Evolutionary conservation across 2,888 invertebrate genomes (phyloP).

Genomic region (Andrena chrysosceles): DNA sequence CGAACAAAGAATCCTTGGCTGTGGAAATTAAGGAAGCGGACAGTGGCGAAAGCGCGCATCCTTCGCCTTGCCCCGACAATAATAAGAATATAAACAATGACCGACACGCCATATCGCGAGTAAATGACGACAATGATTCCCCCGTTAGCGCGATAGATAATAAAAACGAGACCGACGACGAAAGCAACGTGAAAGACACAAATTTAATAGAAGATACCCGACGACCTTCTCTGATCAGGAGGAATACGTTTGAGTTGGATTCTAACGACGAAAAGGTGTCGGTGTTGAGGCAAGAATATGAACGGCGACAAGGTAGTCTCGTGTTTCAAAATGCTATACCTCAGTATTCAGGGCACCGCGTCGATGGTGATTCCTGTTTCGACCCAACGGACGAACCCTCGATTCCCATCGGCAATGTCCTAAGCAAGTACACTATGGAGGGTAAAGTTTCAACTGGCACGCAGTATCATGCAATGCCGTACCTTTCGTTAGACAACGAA

Average conservation of each 20-base stretch:
- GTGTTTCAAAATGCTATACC: slow-evolving; percentile 88
- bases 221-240: slow-evolving; percentile 81
- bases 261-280: slow-evolving; percentile 84
- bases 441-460: slow-evolving; percentile 41
- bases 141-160: background rate
- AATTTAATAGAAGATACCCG: slow-evolving; percentile 59
- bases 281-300: slow-evolving; percentile 86
- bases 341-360: slow-evolving; percentile 87
- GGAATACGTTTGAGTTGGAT: slow-evolving; percentile 85
- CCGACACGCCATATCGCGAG: slow-evolving; percentile 34
- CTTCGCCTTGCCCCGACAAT: slow-evolving; percentile 82
- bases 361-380: slow-evolving; percentile 82
- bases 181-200: slow-evolving; percentile 7
- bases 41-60: slow-evolving; percentile 82
- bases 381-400: slow-evolving; percentile 57
- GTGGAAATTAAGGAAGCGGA: slow-evolving; percentile 84
- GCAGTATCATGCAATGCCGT: slow-evolving; percentile 59
- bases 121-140: slow-evolving; percentile 21
- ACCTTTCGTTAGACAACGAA: slow-evolving; percentile 50
- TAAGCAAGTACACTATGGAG: slow-evolving; percentile 52
- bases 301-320: slow-evolving; percentile 87
- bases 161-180: slow-evolving; percentile 17
- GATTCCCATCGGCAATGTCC: slow-evolving; percentile 44
- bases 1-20: slow-evolving; percentile 80
- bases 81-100: slow-evolving; percentile 71